A percentile compares a stretch with the other conserved stretches of the same genome.
Evolutionary conservation across 2,797 vertebrate species (phyloP).

Genomic region (Semotilus atromaculatus): DNA sequence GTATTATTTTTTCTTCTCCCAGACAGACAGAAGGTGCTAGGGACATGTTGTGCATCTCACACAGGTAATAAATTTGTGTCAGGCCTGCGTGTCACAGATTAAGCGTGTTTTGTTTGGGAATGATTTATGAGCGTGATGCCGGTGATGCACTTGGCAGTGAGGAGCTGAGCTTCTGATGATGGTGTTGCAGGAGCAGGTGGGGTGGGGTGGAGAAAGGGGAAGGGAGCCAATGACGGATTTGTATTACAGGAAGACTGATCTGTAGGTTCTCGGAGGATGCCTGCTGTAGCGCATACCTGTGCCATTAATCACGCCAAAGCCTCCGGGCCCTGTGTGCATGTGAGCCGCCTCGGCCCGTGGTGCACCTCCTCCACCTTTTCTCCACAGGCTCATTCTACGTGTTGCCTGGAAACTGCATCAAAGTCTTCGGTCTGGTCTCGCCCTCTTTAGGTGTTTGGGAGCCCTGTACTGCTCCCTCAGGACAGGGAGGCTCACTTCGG

Average conservation of each 20-base stretch:
- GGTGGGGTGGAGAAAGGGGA: slow-evolving; percentile 60
- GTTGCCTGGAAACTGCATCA: slow-evolving; percentile 73
- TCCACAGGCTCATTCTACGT: slow-evolving; percentile 68
- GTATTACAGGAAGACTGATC: slow-evolving; percentile 85
- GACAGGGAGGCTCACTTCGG: slow-evolving; percentile 13
- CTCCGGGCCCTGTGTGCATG: slow-evolving; percentile 69
- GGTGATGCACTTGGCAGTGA: slow-evolving; percentile 76
- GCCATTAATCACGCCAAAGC: slow-evolving; percentile 83
- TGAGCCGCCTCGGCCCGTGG: slow-evolving; percentile 64
- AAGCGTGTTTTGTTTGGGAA: slow-evolving; percentile 82
- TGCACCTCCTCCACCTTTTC: slow-evolving; percentile 54
- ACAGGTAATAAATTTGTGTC: slow-evolving; percentile 81
- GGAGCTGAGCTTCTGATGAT: slow-evolving; percentile 75
- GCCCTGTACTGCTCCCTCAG: slow-evolving; percentile 7
- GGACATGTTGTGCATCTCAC: slow-evolving; percentile 73
- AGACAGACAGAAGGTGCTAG: slow-evolving; percentile 74
- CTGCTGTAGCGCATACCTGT: slow-evolving; percentile 82
- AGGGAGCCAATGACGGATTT: slow-evolving; percentile 78
- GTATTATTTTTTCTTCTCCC: slow-evolving; percentile 50
- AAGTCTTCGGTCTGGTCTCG: slow-evolving; percentile 58
- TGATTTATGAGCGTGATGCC: slow-evolving; percentile 86
- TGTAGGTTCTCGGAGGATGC: slow-evolving; percentile 81
- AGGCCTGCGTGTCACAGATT: slow-evolving; percentile 79
- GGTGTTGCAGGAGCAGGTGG: slow-evolving; percentile 60
- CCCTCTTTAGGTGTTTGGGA: slow-evolving; percentile 42